These are phyloP conservation scores for Microplitis mediator DNA, from an alignment of 1,140 invertebrate species.

Conservation along the genomic window DNA sequence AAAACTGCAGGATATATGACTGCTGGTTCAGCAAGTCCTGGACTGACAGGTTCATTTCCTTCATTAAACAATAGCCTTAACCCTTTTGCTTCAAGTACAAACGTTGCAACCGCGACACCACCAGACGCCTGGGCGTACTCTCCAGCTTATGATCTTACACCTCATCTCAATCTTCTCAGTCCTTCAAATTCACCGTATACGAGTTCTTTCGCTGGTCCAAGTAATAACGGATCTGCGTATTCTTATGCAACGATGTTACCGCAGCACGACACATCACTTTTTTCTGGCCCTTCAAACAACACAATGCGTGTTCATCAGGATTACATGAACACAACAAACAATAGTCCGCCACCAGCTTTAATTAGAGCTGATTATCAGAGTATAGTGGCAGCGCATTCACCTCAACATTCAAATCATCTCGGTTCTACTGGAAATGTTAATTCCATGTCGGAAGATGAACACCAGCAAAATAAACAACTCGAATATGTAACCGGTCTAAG, in stretches of 20 bases:
- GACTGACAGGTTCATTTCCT: slow-evolving; percentile 68
- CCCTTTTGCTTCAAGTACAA: slow-evolving; percentile 69
- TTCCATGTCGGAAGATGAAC: slow-evolving; percentile 63
- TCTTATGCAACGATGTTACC: slow-evolving; percentile 72
- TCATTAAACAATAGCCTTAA: slow-evolving; percentile 70
- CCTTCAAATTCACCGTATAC: slow-evolving; percentile 72
- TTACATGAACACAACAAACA: slow-evolving; percentile 64
- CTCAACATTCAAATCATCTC: slow-evolving; percentile 60
- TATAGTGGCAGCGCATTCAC: slow-evolving; percentile 71
- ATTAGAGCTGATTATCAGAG: slow-evolving; percentile 69
- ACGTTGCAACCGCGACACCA: slow-evolving; percentile 63
- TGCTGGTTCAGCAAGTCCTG: slow-evolving; percentile 65
- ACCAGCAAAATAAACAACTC: slow-evolving; percentile 47
- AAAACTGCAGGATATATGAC: slow-evolving; percentile 82
- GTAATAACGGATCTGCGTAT: slow-evolving; percentile 61
- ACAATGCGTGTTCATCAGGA: slow-evolving; percentile 67
- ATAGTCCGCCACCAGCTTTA: slow-evolving; percentile 58
- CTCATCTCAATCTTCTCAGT: slow-evolving; percentile 73
- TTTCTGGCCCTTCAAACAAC: slow-evolving; percentile 60
- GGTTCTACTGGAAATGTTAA: slow-evolving; percentile 37
- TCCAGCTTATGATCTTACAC: slow-evolving; percentile 75
- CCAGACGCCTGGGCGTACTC: slow-evolving; percentile 78
- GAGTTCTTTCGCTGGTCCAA: slow-evolving; percentile 58
- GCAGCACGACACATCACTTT: slow-evolving; percentile 71
- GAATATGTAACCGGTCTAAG: slow-evolving; percentile 54